These are phyloP conservation scores for Thamnophis elegans DNA, from an alignment of 2,797 vertebrate species.

Conservation along the genomic window DNA sequence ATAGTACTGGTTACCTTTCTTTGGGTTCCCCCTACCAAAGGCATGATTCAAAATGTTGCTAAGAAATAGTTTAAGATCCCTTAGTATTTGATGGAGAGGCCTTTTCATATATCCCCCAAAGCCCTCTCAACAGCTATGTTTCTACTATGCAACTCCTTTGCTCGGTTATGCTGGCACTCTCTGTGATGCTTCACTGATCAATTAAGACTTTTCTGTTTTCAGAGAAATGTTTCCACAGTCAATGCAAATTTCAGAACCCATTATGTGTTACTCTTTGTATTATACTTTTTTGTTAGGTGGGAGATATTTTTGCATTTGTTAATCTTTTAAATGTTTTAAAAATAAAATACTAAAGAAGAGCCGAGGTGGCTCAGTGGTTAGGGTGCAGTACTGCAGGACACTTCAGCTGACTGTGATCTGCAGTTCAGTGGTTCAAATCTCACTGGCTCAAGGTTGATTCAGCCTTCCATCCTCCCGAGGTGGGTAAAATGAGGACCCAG, in stretches of 20 bases:
- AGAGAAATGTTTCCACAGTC: background rate
- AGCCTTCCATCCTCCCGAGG: too few species aligned
- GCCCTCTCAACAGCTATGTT: background rate
- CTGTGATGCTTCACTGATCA: background rate
- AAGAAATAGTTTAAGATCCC: background rate
- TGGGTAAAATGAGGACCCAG: too few species aligned
- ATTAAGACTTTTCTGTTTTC: background rate
- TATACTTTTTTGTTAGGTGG: background rate
- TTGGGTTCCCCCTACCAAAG: background rate
- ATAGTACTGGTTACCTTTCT: background rate
- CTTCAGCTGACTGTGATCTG: too few species aligned
- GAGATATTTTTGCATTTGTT: background rate
- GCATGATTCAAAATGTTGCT: background rate
- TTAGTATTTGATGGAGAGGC: background rate
- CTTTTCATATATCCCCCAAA: background rate
- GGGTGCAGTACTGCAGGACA: too few species aligned
- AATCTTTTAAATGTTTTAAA: background rate
- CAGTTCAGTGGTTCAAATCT: too few species aligned
- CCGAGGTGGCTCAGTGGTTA: too few species aligned
- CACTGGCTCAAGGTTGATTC: too few species aligned
- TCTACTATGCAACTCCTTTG: background rate
- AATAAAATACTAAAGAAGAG: background rate
- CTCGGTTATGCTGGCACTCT: background rate
- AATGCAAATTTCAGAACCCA: background rate
- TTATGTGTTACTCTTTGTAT: background rate